These are phyloP conservation scores for Pogonomyrmex californicus DNA, from an alignment of 1,140 invertebrate genomes.

Conservation along the genomic window DNA sequence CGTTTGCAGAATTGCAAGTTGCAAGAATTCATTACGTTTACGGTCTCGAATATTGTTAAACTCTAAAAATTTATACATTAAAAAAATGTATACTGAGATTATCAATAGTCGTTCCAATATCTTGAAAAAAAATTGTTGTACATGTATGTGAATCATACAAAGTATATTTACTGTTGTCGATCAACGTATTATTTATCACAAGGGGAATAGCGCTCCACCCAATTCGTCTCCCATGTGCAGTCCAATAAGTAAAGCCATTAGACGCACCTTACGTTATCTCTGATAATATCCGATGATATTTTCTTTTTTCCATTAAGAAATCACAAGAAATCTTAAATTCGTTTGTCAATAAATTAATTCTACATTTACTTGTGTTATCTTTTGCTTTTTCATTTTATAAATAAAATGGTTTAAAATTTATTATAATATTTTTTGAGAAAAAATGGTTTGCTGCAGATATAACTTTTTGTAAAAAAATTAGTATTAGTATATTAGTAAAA, in stretches of 20 bases:
- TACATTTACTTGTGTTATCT: background rate
- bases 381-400: background rate
- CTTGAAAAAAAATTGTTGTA: slow-evolving; percentile 5
- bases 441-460: background rate
- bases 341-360: background rate
- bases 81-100: background rate
- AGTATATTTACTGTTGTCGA: background rate
- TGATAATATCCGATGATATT: background rate
- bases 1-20: background rate
- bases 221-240: background rate
- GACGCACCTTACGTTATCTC: slow-evolving; percentile 4
- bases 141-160: background rate
- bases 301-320: background rate
- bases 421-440: background rate
- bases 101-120: background rate
- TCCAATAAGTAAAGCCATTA: slow-evolving; percentile 18
- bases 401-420: background rate
- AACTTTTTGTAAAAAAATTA: background rate
- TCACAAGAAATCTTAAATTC: background rate
- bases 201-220: background rate
- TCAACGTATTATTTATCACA: slow-evolving; percentile 27
- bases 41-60: background rate
- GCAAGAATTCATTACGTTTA: background rate
- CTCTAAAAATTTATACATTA: background rate
- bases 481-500: background rate